phyloP scores from a whole-genome alignment of 2,797 vertebrate genomes.

The Hoplostethus atlanticus region DNA sequence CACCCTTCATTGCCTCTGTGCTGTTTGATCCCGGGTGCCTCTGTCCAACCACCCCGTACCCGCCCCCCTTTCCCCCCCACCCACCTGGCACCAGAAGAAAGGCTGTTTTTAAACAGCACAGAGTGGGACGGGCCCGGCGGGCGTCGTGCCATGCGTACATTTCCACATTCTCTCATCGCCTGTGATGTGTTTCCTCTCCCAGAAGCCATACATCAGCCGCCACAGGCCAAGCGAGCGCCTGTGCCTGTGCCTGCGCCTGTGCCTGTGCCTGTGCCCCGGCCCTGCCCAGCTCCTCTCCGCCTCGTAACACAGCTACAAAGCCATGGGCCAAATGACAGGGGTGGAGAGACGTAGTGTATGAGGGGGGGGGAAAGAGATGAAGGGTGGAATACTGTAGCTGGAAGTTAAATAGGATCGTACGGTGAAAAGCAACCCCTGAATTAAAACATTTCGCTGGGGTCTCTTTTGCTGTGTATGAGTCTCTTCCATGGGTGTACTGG shows the following conservation, averaged over 20 bases:
- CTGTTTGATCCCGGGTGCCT: conserved; percentile 60
- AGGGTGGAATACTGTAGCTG: conserved; percentile 29
- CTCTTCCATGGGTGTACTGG: conserved; percentile 42
- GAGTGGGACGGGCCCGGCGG: conserved; percentile 61
- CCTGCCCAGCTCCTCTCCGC: conserved; percentile 61
- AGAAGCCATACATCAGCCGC: conserved; percentile 73
- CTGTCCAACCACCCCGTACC: conserved; percentile 57
- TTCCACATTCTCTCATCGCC: conserved; percentile 76
- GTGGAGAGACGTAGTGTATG: conserved; percentile 36
- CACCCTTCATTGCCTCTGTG: conserved; percentile 52
- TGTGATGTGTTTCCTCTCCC: conserved; percentile 75
- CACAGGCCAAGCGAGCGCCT: conserved; percentile 34
- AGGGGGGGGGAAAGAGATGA: conserved; percentile 12
- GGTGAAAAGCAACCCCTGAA: conserved; percentile 46
- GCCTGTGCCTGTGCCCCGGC: neutral
- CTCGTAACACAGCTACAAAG: conserved; percentile 75
- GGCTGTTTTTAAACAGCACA: conserved; percentile 66
- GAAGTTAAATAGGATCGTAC: conserved; percentile 46
- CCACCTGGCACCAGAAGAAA: conserved; percentile 83
- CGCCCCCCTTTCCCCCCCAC: conserved; percentile 63
- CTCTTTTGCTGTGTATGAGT: neutral
- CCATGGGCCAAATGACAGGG: conserved; percentile 48
- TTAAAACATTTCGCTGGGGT: conserved; percentile 42
- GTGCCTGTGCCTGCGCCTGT: neutral
- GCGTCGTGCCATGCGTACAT: conserved; percentile 71